Evolutionary conservation across 2,113 vertebrate species (phyloP), one percentile per base, ranked within the genome.

Genomic region (Siniperca knerii): DNA sequence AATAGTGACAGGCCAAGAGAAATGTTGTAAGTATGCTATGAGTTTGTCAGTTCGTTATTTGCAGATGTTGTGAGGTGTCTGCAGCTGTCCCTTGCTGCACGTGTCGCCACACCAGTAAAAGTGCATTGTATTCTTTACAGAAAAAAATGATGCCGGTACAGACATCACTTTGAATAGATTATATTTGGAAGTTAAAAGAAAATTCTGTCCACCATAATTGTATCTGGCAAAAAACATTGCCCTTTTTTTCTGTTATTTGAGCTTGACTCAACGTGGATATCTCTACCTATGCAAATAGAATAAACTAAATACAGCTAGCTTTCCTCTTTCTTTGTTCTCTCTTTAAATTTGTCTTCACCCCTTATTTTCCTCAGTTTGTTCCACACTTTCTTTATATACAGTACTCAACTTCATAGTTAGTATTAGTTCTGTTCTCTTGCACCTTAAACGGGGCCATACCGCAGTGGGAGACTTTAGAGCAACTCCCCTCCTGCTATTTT

Each of bases 391-490:
- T 80, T 70, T 67, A 75, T 9, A 69, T 57, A 75, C 40, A 70
- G 62, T 54, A 48, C 0, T 79, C 33, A 74, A 81, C 55, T 80
- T 71, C 21, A 67, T 69, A 75, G 64, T 66, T 75, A 40, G 16
- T 35, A 66, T 83, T 85, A 81, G 87, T 81, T 83, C 37, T 58
- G 29, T 77, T 88, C 70, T 85, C 65, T 40, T 70, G 29, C 81
- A 89, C 82, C 83, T 82, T 90, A 92, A 93, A 90, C 4, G 77
- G 87, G 91, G 89, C 81, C 91, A 89, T 55, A 85, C 83, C 90
- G 35, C 92, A 93, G 92, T 92, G 89, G 90, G 92, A 87, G 86
- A 90, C 77, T 86, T 84, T 78, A 68, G 46, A 90, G 79, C 88
- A 81, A 73, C 78, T 87, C 66, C 73, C 89, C 81, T 90, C 87